Evolutionary conservation across 23 tunicate species (phyloP).

Genomic region (Halocynthia roretzi): DNA sequence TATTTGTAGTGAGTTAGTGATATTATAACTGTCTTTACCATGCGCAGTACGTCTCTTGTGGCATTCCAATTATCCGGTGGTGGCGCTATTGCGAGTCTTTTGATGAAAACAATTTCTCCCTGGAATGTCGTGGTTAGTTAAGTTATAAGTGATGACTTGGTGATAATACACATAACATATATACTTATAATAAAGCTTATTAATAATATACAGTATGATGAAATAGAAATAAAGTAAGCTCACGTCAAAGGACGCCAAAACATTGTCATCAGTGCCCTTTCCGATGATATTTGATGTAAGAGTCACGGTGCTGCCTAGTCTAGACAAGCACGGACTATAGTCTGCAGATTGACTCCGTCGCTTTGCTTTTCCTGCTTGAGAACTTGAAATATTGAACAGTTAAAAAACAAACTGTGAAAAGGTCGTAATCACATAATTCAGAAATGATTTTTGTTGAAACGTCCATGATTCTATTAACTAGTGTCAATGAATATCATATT

Average conservation of each 20-base stretch:
- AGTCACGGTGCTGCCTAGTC: not conserved
- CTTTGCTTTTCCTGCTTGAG: not conserved
- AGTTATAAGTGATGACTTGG: not conserved
- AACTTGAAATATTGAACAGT: not conserved
- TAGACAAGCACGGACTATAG: not conserved
- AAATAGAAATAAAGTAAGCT: not conserved
- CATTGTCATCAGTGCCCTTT: not conserved
- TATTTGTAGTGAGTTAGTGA: not conserved
- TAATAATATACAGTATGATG: not conserved
- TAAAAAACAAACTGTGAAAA: no score
- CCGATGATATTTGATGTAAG: not conserved
- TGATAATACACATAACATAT: not conserved
- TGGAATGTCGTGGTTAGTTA: not conserved
- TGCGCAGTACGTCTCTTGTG: slow-evolving; percentile 19
- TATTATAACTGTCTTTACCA: slow-evolving; percentile 14
- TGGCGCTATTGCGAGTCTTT: slow-evolving; percentile 19
- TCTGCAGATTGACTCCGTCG: not conserved
- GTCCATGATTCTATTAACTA: no score
- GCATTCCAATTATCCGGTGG: slow-evolving; percentile 18
- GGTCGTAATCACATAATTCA: no score
- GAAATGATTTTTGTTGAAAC: no score
- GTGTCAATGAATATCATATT: no score
- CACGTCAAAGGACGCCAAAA: not conserved
- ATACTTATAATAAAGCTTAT: not conserved
- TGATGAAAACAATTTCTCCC: slow-evolving; percentile 63